Conservation (phyloP, 1,140 invertebrate genomes). For the Babylonia areolata region DNA sequence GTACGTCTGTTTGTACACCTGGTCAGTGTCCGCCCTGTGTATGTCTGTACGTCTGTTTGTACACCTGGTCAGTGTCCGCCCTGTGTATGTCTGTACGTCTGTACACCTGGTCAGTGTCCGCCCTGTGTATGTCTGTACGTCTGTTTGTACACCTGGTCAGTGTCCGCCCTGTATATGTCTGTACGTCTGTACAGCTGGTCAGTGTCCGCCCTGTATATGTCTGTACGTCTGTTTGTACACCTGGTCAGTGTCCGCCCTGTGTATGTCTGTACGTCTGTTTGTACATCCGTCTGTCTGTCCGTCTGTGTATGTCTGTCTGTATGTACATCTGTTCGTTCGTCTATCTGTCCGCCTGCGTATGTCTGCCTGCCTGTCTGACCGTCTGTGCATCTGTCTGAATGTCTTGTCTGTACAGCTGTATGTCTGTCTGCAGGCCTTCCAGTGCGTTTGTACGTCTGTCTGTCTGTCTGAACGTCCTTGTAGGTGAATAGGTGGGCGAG, state of each 20-base stretch:
- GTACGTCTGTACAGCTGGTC: conserved; percentile 10
- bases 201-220: not conserved
- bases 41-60: not conserved
- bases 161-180: not conserved
- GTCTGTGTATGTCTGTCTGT: not conserved
- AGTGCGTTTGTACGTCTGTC: no score
- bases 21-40: not conserved
- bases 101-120: conserved; percentile 25
- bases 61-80: no score
- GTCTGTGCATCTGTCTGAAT: not conserved
- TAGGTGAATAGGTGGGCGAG: no score
- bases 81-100: conserved; percentile 19
- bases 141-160: conserved; percentile 29
- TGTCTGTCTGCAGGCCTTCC: not conserved
- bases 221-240: not conserved
- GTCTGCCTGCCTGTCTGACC: not conserved
- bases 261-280: not conserved
- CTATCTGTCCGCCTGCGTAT: not conserved
- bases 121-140: not conserved
- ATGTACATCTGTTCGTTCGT: not conserved
- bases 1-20: not conserved
- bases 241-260: not conserved
- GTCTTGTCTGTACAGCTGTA: not conserved
- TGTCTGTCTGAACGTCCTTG: no score
- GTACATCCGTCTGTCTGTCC: not conserved